Evolutionary conservation across 2,888 invertebrate genomes (phyloP), one percentile per base, ranked within the genome.

Genomic region (Drosophila kambysellisi): DNA sequence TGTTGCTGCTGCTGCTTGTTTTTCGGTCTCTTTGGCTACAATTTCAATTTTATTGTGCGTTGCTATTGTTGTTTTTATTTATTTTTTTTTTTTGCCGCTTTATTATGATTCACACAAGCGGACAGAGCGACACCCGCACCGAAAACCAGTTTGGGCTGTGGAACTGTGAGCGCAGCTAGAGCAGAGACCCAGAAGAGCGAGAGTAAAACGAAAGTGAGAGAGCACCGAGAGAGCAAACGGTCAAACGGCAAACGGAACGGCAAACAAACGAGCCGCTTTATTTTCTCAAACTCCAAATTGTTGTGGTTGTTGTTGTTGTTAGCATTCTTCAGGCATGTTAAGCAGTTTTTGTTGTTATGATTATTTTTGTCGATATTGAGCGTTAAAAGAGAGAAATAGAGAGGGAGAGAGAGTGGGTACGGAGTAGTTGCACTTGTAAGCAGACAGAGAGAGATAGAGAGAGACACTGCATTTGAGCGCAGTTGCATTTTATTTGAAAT

Each of bases 21-120:
- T 51, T 60, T 67, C 59, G 57, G 35, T 59, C 53, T 73, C 70
- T 70, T 78, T 70, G 75, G 84, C 87, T 83, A 88, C 84, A 83
- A 88, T 81, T 85, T 85, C 84, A 88, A 77, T 88, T 85, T 88
- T 79, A 75, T 81, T 81, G 88, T 83, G 65, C 46, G 74, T 70
- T 62, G 60, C 35, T 62, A 43, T 48, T 58, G 48, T 54, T 53
- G 72, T 58, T 67, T 52, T 57, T 59, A 35, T 46, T 37, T 35
- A 35, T 33, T 70, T 29, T 61, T 52, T 48, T 64, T 39, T 63
- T 30, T 72, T 75, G 70, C 67, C 63, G 73, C 70, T 84, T 79
- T 84, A 80, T 76, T 88, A 83, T 86, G 89, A 86, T 88, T 85
- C 88, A 89, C 79, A 77, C 53, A 60, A 54, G 66, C 71, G 52